A percentile compares a stretch with the other conserved stretches of the same genome.
Evolutionary conservation across 2,797 vertebrate species (phyloP).

Genomic region (Channa striata): DNA sequence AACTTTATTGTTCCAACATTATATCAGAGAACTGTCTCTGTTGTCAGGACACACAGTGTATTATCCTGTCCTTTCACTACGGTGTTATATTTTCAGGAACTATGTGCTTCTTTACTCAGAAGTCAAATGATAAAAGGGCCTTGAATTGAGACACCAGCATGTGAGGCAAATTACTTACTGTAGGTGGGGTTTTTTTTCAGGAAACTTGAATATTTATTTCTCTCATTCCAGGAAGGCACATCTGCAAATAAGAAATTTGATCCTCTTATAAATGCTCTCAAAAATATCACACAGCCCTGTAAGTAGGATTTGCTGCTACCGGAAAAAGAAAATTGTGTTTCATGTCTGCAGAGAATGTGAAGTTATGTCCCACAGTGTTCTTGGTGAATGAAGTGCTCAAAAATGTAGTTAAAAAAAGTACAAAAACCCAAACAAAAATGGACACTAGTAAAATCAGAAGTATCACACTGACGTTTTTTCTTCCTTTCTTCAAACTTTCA

Average conservation of each 20-base stretch:
- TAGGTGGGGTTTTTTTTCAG: neutral
- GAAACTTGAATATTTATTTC: conserved; percentile 2
- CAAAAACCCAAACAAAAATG: too few relatives aligned
- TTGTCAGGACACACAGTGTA: neutral
- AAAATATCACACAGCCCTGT: conserved; percentile 56
- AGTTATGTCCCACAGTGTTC: too few relatives aligned
- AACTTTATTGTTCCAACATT: neutral
- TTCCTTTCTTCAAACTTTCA: too few relatives aligned
- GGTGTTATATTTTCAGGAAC: neutral
- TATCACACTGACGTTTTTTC: too few relatives aligned
- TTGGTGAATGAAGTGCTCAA: too few relatives aligned
- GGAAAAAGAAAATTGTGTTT: neutral
- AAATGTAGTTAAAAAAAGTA: too few relatives aligned
- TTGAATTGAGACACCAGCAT: too few relatives aligned
- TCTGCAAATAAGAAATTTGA: conserved; percentile 69
- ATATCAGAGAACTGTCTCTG: neutral
- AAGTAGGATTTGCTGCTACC: conserved; percentile 30
- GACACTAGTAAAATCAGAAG: too few relatives aligned
- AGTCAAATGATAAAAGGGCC: neutral
- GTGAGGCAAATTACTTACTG: neutral
- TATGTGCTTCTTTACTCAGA: neutral
- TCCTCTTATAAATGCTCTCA: conserved; percentile 62
- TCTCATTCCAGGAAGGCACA: conserved; percentile 64
- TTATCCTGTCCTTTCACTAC: neutral
- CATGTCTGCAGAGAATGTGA: neutral